Evolutionary conservation across 2,797 vertebrate species (phyloP), one percentile per base, ranked within the genome.

Genomic region (Hybognathus amarus): DNA sequence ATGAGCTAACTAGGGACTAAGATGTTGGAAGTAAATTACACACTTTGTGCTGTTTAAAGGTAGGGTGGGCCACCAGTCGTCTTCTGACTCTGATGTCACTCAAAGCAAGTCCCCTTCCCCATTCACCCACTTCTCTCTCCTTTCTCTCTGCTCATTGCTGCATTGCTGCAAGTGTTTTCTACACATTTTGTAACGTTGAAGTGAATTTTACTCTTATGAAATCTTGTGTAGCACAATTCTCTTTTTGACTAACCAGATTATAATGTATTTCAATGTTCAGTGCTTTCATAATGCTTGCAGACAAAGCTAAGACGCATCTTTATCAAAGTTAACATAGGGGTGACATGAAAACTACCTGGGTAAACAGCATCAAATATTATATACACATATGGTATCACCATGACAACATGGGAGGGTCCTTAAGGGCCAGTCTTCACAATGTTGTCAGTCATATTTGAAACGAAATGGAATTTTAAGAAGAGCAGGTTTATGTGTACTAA

Each of bases 201-300:
- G 42, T 67, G 27, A 84, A 87, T 79, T 80, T 50, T 56, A 82
- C 77, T 84, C 81, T 56, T 76, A 66, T 85, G 76, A 71, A 40
- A 81, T 85, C 64, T 79, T 63, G 84, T 85, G 83, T 88, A 86
- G 85, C 83, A 85, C 85, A 84, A 77, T 67, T 69, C 42, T 82
- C 70, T 66, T 77, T 85, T 76, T 64, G 67, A 80, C 54, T 66
- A 67, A 67, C 73, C 74, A n/a, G 68, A 40, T 54, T 45, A 85
- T 78, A 80, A 77, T 67, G 77, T 66, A 75, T 83, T 78, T 85
- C 61, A 66, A 40, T 68, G 64, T 83, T 80, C 47, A 86, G 75
- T 42, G 83, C 71, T 84, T 80, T 75, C 79, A 45, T 85, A 80
- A 76, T 78, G 52, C 85, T 83, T 86, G 77, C 66, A 79, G 66